Evolutionary conservation across 2,797 vertebrate species (phyloP).

Genomic region (Danio kyathit): DNA sequence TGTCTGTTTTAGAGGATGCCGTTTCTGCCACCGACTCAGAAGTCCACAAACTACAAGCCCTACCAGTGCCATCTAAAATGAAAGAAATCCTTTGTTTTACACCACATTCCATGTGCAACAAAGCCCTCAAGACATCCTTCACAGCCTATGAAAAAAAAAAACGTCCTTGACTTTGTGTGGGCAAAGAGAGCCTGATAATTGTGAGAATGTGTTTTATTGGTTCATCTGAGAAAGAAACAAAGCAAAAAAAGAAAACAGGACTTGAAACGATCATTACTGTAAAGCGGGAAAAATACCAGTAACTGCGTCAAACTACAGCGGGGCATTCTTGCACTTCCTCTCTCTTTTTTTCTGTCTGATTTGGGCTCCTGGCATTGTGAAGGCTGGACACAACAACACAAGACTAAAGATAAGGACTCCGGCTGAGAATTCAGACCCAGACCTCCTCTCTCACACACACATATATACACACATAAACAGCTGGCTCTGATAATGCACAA

Average conservation of each 20-base stretch:
- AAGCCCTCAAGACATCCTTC: constrained; percentile 27
- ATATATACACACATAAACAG: constrained; percentile 20
- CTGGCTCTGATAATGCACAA: constrained; percentile 36
- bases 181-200: constrained; percentile 24
- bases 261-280: constrained; percentile 14
- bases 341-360: constrained; percentile 41
- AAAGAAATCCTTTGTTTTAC: constrained; percentile 50
- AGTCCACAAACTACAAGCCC: background rate
- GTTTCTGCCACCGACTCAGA: background rate
- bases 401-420: constrained; percentile 14
- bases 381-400: constrained; percentile 38
- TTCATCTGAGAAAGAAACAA: background rate
- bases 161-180: constrained; percentile 40
- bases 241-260: background rate
- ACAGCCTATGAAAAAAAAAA: constrained; percentile 9
- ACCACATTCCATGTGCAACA: constrained; percentile 41
- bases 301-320: constrained; percentile 32
- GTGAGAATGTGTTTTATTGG: constrained; percentile 32
- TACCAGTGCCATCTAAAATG: constrained; percentile 21
- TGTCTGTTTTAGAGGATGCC: background rate
- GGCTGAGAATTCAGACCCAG: constrained; percentile 23
- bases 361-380: constrained; percentile 41
- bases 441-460: background rate
- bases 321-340: constrained; percentile 41
- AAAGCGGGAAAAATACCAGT: constrained; percentile 23